These are phyloP conservation scores for Podargus strigoides DNA, from an alignment of 2,797 vertebrate species.

Conservation along the genomic window DNA sequence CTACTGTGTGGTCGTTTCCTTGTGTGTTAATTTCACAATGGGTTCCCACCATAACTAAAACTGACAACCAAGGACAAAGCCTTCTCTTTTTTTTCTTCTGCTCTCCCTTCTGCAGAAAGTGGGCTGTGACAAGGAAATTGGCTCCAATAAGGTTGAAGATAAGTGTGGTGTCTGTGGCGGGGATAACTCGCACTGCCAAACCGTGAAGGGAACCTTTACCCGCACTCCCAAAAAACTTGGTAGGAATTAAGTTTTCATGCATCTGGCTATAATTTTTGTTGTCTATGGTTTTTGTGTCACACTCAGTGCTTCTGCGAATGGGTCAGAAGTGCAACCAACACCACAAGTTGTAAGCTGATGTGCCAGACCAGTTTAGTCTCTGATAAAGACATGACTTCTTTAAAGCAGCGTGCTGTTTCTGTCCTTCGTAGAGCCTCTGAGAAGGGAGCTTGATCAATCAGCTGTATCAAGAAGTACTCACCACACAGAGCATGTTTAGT, in stretches of 20 bases:
- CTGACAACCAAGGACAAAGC: not conserved
- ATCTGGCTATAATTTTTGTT: not conserved
- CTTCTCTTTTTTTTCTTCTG: not conserved
- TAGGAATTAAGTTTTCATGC: constrained; percentile 68
- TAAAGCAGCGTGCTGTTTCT: not conserved
- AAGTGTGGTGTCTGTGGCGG: constrained; percentile 96
- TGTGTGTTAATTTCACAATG: not conserved
- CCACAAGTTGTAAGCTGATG: not conserved
- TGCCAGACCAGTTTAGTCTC: too few species aligned
- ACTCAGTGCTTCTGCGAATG: not conserved
- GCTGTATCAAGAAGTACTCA: not conserved
- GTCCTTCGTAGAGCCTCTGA: not conserved
- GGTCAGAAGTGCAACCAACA: not conserved
- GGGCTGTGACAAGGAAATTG: constrained; percentile 94
- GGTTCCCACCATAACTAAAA: not conserved
- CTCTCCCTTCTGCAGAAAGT: constrained; percentile 83
- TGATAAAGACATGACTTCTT: not conserved
- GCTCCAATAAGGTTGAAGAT: constrained; percentile 91
- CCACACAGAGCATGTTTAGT: not conserved
- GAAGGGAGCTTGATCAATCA: not conserved
- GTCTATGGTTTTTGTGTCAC: not conserved
- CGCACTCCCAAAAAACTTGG: constrained; percentile 92
- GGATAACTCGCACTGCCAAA: constrained; percentile 94
- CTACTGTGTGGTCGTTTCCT: not conserved
- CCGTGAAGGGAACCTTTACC: constrained; percentile 92